Evolutionary conservation across 2,113 vertebrate species (phyloP), one percentile per base, ranked within the genome.

Genomic region (Nansenia antarctica): DNA sequence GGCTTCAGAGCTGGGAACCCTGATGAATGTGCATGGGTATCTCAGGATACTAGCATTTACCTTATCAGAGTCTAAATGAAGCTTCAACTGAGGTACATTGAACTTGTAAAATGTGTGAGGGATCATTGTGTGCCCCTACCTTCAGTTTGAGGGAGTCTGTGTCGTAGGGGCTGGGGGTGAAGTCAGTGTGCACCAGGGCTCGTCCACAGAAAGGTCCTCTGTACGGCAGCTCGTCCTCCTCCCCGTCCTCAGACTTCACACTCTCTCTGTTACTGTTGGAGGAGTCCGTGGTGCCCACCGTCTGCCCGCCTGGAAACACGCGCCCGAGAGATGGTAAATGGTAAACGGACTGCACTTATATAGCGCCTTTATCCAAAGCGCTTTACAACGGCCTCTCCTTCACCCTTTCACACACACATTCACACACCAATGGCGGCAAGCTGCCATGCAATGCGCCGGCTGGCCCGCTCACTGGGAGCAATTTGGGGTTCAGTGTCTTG

Each of bases 181-280:
- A 98, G 83, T 99, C 96, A 0, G 96, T 97, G 67, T 98, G 97
- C 72, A 98, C 97, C 1, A 94, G 88, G 35, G 97, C 97, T 0
- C 96, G 92, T 20, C 97, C 97, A 70, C 97, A 98, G 74, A 98
- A 98, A 2, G 97, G 97, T 37, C 97, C 97, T 42, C 92, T 91
- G 86, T 98, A 98, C 1, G 97, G 95, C 54, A 90, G 90, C 80
- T 98, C 98, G 20, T 99, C 98, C 1, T 99, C 97, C 1, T 98
- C 98, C 2, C 95, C 96, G 0, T 99, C 97, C 87, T 99, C 98
- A 0, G 96, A 98, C 88, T 98, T 99, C 69, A 98, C 96, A 0
- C 96, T 99, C 61, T 99, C 98, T 76, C 98, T 90, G 91, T 98
- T 98, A 89, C 97, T 99, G 85, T 95, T 93, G 34, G 95, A 97